Base-by-base conservation (phyloP, 2,797 vertebrate genomes). In the Micrastur ruficollis region DNA sequence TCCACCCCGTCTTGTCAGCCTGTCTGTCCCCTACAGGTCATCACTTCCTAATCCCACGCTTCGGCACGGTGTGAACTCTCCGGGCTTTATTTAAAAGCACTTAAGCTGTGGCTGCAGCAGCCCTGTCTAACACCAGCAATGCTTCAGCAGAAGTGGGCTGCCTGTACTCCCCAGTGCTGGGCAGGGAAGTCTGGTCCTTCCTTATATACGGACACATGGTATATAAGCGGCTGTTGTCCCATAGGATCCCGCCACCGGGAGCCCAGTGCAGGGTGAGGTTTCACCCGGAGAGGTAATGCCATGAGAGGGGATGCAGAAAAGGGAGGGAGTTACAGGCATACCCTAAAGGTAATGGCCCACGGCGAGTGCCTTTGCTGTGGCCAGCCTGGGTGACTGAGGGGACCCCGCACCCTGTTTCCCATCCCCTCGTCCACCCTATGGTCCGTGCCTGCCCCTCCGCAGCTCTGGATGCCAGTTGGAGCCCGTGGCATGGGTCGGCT, bases 31-130 rank as follows among this genome's bases (percentile, higher is more conserved):
- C 20, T 4, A 5, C 22, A 6, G 26, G 42, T 46, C 65, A 40
- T 13, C 14, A 0, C 21, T 31, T 31, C 44, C 44, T 40, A 9
- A 0, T 8, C 49, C 2, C 23, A 9, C 1, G 0, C 9, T 22
- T 26, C 0, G 11, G 47, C 47, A 6, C 1, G 1, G 29, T 20
- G 62, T 3, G 5, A 46, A 42, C 47, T 63, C 5, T 16, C 15
- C 7, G n/a, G 72, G 1, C 38, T 20, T n/a, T 58, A 9, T 50
- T 55, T 61, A 4, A 49, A 66, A 65, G 46, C 46, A 3, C 27
- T 44, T 4, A 13, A 17, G 16, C 29, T 4, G 65, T 31, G 34
- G 44, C 59, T 73, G 62, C 73, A 44, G 75, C 74, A 14, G 6
- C 21, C 44, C 26, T 15, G 0, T 9, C 70, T 40, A 26, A 44